Conservation (phyloP, 2,888 invertebrate species). For the Ethmia dodecea region DNA sequence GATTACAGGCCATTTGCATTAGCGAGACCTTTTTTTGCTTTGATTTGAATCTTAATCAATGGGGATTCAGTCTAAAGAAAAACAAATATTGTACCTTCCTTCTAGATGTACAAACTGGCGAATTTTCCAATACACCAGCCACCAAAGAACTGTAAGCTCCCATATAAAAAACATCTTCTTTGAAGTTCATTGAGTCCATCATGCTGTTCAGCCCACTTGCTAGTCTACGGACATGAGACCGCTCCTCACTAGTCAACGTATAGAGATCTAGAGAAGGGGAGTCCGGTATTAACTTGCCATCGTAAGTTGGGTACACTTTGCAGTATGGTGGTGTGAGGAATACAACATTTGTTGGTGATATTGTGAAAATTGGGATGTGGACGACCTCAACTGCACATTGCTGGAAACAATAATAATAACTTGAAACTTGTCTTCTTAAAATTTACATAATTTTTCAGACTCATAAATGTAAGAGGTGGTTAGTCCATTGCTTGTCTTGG, state of each 20-base stretch:
- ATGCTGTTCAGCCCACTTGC: constrained; percentile 72
- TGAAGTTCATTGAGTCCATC: constrained; percentile 76
- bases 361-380: constrained; percentile 79
- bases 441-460: no score
- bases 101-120: constrained; percentile 68
- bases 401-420: constrained; percentile 57
- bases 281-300: constrained; percentile 45
- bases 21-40: no score
- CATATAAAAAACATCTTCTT: constrained; percentile 81
- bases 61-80: neutral
- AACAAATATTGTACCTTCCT: constrained; percentile 64
- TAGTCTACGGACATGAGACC: constrained; percentile 58
- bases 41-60: no score
- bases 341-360: constrained; percentile 73
- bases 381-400: constrained; percentile 78
- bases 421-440: no score
- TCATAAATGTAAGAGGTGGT: no score
- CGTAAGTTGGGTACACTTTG: constrained; percentile 74
- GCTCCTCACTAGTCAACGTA: constrained; percentile 49
- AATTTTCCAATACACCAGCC: constrained; percentile 77
- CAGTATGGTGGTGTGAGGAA: constrained; percentile 81
- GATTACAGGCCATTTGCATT: no score
- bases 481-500: no score
- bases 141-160: constrained; percentile 80
- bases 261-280: constrained; percentile 51